These are phyloP conservation scores for Tachina lurida DNA, from an alignment of 2,888 invertebrate genomes.

Conservation along the genomic window DNA sequence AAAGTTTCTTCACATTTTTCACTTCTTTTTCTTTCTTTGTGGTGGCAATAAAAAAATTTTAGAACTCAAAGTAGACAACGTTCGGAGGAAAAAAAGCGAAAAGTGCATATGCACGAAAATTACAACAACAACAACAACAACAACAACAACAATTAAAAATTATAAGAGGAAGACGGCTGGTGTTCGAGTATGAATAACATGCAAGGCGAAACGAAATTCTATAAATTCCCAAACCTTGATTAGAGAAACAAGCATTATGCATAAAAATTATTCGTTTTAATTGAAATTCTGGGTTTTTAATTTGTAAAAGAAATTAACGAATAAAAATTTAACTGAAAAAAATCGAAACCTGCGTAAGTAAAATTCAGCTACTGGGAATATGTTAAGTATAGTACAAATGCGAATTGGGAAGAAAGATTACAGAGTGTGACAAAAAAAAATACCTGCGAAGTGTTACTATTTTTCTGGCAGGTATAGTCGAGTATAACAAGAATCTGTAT, in stretches of 20 bases:
- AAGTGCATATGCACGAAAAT: conserved; percentile 49
- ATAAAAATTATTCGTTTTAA: conserved; percentile 16
- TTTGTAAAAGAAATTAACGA: neutral
- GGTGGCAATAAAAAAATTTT: conserved; percentile 62
- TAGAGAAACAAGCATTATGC: conserved; percentile 12
- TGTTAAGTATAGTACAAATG: neutral
- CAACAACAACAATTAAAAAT: conserved; percentile 15
- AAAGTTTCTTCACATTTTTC: conserved; percentile 50
- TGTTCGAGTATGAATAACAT: conserved; percentile 51
- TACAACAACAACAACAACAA: neutral
- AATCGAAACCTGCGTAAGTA: neutral
- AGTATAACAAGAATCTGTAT: no score
- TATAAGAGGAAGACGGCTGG: conserved; percentile 15
- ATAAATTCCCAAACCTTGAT: conserved; percentile 5
- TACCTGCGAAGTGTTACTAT: no score
- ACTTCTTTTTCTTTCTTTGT: conserved; percentile 53
- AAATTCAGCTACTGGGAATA: neutral
- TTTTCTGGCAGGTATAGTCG: no score
- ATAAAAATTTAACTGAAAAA: neutral
- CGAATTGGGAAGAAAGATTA: no score
- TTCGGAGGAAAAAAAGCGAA: conserved; percentile 20
- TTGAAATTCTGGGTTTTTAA: conserved; percentile 16
- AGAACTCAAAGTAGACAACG: conserved; percentile 40
- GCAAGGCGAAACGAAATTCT: conserved; percentile 13
- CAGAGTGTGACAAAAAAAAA: no score